Evolutionary conservation across 1,140 invertebrate genomes (phyloP).

Genomic region (Drosophila insularis): DNA sequence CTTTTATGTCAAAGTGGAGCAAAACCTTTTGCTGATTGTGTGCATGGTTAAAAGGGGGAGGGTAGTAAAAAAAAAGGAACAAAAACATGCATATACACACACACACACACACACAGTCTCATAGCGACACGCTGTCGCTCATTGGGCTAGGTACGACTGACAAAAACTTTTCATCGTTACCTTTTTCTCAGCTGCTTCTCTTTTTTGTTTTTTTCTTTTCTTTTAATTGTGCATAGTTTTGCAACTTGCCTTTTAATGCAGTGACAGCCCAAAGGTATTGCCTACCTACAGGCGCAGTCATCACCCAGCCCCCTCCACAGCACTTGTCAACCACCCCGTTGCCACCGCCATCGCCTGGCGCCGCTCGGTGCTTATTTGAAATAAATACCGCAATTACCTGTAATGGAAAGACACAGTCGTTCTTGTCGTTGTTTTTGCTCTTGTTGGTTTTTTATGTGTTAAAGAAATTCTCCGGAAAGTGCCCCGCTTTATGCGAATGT

Average conservation of each 20-base stretch:
- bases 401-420: slow-evolving; percentile 32
- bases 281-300: slow-evolving; percentile 37
- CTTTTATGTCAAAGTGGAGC: slow-evolving; percentile 49
- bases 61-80: slow-evolving; percentile 21
- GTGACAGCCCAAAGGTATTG: slow-evolving; percentile 20
- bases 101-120: slow-evolving; percentile 1
- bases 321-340: background rate
- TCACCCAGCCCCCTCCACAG: background rate
- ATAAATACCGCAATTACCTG: slow-evolving; percentile 64
- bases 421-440: background rate
- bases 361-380: slow-evolving; percentile 42
- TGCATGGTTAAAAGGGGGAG: slow-evolving; percentile 8
- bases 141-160: slow-evolving; percentile 11
- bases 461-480: background rate
- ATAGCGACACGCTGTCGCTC: slow-evolving; percentile 13
- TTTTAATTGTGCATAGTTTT: slow-evolving; percentile 46
- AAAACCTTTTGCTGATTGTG: slow-evolving; percentile 42
- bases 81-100: slow-evolving; percentile 8
- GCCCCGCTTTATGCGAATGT: background rate
- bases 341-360: slow-evolving; percentile 1
- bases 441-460: slow-evolving; percentile 13
- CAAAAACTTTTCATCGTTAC: background rate
- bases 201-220: slow-evolving; percentile 18
- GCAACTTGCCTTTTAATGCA: slow-evolving; percentile 33
- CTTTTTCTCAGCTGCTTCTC: background rate